phyloP scores from a whole-genome alignment of 2,113 vertebrate species.

The Fregata magnificens region DNA sequence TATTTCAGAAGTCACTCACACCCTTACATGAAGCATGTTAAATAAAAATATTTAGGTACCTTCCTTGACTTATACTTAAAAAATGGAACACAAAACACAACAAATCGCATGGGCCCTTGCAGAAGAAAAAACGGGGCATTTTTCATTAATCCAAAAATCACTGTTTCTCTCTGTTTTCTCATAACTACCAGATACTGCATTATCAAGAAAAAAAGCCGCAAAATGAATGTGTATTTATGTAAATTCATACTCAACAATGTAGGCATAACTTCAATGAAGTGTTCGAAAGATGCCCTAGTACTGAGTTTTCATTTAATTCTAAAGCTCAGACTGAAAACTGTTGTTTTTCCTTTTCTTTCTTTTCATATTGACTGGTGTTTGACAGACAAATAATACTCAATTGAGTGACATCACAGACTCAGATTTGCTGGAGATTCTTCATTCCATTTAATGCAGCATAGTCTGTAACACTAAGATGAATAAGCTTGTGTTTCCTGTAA shows the following conservation, averaged over 20 bases:
- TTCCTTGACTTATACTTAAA: neutral
- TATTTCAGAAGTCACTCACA: neutral
- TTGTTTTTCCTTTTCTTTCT: neutral
- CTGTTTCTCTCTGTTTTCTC: neutral
- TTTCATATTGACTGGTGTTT: neutral
- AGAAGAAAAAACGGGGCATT: neutral
- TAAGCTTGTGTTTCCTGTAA: neutral
- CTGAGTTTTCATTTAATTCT: neutral
- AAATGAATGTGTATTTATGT: neutral
- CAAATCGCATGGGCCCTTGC: neutral
- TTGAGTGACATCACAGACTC: neutral
- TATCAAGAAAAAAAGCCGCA: neutral
- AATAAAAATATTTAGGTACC: neutral
- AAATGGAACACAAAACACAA: neutral
- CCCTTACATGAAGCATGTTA: neutral
- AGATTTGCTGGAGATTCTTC: neutral
- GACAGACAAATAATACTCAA: neutral
- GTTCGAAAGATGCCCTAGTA: neutral
- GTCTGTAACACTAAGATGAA: neutral
- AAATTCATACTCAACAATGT: neutral
- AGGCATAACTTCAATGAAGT: neutral
- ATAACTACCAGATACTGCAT: neutral
- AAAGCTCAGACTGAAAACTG: neutral
- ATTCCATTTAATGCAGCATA: neutral
- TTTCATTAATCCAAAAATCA: neutral